Evolutionary conservation across 2,797 vertebrate species (phyloP), one percentile per base, ranked within the genome.

Genomic region (Gobionotothen gibberifrons): DNA sequence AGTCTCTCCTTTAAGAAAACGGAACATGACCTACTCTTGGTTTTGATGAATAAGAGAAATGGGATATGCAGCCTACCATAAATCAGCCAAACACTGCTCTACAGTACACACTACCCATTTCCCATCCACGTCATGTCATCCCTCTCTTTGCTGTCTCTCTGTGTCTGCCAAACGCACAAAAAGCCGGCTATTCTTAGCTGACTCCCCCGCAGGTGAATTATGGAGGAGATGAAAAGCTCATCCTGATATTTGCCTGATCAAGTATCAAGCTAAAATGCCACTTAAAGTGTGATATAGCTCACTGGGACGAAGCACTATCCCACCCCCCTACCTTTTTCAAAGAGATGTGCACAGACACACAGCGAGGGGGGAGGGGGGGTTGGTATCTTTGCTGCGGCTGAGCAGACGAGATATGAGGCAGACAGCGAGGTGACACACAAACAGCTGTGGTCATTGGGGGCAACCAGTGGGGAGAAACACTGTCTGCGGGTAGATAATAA

Each of bases 211-310:
- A 85, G 90, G 89, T 93, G 85, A 93, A 93, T 93, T 91, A 93
- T 93, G 81, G 83, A 93, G 93, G 93, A 93, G 91, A 84, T 90
- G 83, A 85, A 87, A 87, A 89, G 91, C 89, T 89, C 67, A 59
- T 82, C 78, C 89, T 79, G 85, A 90, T 91, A 92, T 92, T 92
- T 87, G 80, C 75, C 87, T 86, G 92, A 92, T 93, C 91, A 86
- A 82, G 87, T 93, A 85, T 92, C 90, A 75, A 69, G 79, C 84
- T 91, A 79, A 91, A 91, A 93, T 63, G 88, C 84, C 89, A 93
- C 90, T 90, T 92, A 90, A 91, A 69, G 90, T 91, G 90, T 82
- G 89, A 91, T 90, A 79, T 47, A 48, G 77, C 85, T 82, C 44
- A 9, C 72, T 17, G 76, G 72, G 78, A 85, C 17, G 7, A 47